Evolutionary conservation across 2,888 invertebrate species (phyloP), one percentile per base, ranked within the genome.

Genomic region (Drosophila kambysellisi): DNA sequence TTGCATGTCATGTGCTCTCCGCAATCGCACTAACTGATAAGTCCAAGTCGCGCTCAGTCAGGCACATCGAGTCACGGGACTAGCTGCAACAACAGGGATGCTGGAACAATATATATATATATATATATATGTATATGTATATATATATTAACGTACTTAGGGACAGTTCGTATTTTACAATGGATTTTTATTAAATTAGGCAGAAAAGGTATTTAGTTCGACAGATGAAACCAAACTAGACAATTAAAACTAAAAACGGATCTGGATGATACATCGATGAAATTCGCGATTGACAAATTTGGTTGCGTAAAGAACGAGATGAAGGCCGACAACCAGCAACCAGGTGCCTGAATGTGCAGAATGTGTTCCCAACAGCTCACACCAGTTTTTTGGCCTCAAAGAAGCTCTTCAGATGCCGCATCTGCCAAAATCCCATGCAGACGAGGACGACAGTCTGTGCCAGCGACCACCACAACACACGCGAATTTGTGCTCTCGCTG

Each of bases 301-400:
- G 80, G 37, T 56, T 79, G 70, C 74, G 64, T 57, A 46, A 30
- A 58, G 43, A 68, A 50, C 74, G 71, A 76, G 33, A 68, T 69
- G 69, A 73, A 59, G 57, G 68, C 67, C 46, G 64, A 63, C 62
- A 80, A 74, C 63, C 69, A 70, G 63, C 43, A 65, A 61, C 17
- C 48, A 66, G 29, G 8, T 30, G 43, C 41, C 56, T 43, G 17
- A 39, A 37, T 51, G 1, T 60, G 15, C 46, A 25, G 46, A 25
- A 25, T 25, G 17, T 32, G 30, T 9, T 2, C 41, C 39, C 20
- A 32, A 17, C 48, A 37, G 59, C 68, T 85, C 70, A 88, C 76
- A 99, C 99, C 92, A 99, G 95, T 95, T 99, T 99, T 94, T 99
- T 99, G 35, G 99, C 99, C 94, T 99, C 99, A 92, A 99, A 99